Conservation (phyloP, 2,888 invertebrate species). For the Icerya purchasi region DNA sequence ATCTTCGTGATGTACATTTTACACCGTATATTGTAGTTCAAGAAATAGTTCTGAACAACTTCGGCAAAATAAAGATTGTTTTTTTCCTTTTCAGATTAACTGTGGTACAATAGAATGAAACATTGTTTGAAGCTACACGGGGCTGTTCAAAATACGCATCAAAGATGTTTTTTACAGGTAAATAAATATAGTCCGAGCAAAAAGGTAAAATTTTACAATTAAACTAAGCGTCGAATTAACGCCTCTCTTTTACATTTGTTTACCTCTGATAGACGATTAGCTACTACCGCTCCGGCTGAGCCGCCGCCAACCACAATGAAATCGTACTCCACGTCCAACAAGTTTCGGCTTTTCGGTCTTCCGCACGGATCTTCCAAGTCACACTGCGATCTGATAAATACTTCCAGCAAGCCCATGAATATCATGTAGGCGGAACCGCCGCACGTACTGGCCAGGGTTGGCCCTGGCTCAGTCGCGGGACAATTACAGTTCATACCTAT, state of each 20-base stretch:
- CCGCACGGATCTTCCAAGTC: constrained; percentile 73
- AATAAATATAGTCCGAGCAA: neutral
- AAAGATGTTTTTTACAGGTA: no score
- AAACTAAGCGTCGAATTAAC: no score
- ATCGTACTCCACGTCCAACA: constrained; percentile 37
- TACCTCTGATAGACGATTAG: constrained; percentile 42
- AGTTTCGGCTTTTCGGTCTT: constrained; percentile 30
- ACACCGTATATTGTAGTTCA: no score
- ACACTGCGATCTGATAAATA: constrained; percentile 64
- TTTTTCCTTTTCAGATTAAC: no score
- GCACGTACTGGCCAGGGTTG: constrained; percentile 61
- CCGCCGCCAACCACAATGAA: constrained; percentile 56
- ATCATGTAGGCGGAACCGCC: constrained; percentile 70
- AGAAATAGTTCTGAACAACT: no score
- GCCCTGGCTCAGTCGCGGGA: constrained; percentile 57
- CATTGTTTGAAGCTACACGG: no score
- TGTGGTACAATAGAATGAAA: no score
- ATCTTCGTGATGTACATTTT: no score
- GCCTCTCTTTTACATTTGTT: no score
- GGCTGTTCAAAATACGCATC: neutral
- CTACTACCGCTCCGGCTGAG: constrained; percentile 48
- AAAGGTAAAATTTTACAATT: neutral
- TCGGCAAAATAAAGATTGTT: no score
- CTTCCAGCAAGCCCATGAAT: constrained; percentile 71
- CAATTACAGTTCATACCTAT: constrained; percentile 42